Evolutionary conservation across 1,140 invertebrate genomes (phyloP), one percentile per base, ranked within the genome.

Genomic region (Drosophila athabasca): DNA sequence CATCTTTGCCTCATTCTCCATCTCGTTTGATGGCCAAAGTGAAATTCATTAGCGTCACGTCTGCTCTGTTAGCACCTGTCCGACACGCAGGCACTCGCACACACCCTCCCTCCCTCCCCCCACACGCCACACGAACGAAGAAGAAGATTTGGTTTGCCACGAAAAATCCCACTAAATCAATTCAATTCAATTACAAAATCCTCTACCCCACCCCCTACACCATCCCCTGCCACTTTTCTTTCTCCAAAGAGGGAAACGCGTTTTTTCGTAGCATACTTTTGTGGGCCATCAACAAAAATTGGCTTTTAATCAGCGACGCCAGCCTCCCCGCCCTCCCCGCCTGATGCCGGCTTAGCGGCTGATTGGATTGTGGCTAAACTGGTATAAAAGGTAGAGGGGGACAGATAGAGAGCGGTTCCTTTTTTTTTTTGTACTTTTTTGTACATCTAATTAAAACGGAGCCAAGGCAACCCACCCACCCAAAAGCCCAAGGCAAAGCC

Each of bases 121-220:
- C 17, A 19, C 17, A 59, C 62, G 50, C 35, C 26, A 59, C 66
- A 39, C 31, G 35, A 57, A 46, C n/a, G 54, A 48, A 46, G 75
- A 35, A 35, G 9, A 35, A 9, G 2, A 2, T 3, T 2, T 26
- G 49, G 11, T 41, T 7, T 46, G 66, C 41, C 58, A 66, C 44
- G 43, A 58, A 75, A 83, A 67, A 39, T 13, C 65, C 64, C 83
- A 73, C 84, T 83, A 88, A 88, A 83, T 79, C 84, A 87, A 87
- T 83, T 76, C 83, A 79, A 88, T 88, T 87, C 70, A 87, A 87
- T 88, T 88, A 88, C 59, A 83, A 87, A 81, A 62, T 55, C 55
- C 45, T 59, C n/a, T 19, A 4, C 29, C 26, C 41, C 15, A 15
- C 52, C 17, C 35, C 41, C 15, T 17, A 13, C 35, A 7, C 17